Evolutionary conservation across 1,140 invertebrate genomes (phyloP).

Genomic region (Elymnias hypermnestra): DNA sequence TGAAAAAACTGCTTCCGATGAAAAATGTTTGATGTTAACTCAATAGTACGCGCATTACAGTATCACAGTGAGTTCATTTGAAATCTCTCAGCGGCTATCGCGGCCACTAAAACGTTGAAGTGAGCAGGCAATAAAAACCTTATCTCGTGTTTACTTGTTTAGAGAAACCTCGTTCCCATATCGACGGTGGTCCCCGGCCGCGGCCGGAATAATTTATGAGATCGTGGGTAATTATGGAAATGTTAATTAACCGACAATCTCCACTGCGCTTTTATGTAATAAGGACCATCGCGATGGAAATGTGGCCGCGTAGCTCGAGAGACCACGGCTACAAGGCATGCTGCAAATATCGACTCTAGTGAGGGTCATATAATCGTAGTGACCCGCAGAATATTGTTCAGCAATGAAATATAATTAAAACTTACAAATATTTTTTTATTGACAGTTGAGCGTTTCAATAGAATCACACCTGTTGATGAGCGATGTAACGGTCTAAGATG

Average conservation of each 20-base stretch:
- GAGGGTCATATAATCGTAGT: neutral
- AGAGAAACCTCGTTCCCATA: conserved; percentile 19
- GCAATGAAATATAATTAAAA: too few relatives aligned
- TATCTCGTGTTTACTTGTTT: conserved; percentile 20
- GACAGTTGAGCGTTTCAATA: too few relatives aligned
- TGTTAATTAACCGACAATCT: conserved; percentile 23
- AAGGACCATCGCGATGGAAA: conserved; percentile 4
- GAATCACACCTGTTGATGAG: too few relatives aligned
- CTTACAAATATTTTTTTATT: too few relatives aligned
- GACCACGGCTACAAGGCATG: neutral
- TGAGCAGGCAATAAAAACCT: conserved; percentile 13
- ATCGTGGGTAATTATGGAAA: conserved; percentile 21
- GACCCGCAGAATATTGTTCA: neutral
- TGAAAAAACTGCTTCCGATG: too few relatives aligned
- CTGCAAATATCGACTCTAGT: neutral
- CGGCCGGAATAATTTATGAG: conserved; percentile 20
- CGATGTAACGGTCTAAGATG: too few relatives aligned
- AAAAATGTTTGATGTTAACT: too few relatives aligned
- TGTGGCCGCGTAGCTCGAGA: neutral
- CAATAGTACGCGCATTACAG: too few relatives aligned
- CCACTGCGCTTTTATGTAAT: conserved; percentile 13
- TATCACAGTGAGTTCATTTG: too few relatives aligned
- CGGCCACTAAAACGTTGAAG: neutral
- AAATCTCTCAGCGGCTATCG: neutral
- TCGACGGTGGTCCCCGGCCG: conserved; percentile 19